phyloP scores from a whole-genome alignment of 2,888 invertebrate genomes.

The Drosophila kanekoi region DNA sequence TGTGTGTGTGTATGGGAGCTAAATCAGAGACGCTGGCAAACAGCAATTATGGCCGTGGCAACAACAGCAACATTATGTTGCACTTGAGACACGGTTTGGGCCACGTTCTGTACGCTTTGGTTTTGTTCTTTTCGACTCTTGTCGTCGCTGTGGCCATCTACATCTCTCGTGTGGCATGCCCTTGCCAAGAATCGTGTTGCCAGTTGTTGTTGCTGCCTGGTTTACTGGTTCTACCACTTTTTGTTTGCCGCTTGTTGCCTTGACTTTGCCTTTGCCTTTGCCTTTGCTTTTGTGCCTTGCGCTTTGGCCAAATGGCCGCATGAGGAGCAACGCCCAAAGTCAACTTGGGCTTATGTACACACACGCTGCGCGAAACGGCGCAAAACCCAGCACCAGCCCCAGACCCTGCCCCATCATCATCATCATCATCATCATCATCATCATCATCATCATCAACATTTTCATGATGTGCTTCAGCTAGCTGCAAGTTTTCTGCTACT shows the following conservation, averaged over 20 bases:
- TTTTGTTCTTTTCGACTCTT: slow-evolving; percentile 21
- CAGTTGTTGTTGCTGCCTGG: slow-evolving; percentile 18
- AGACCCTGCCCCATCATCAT: slow-evolving; percentile 20
- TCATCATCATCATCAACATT: slow-evolving; percentile 3
- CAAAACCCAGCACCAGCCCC: slow-evolving; percentile 29
- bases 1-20: slow-evolving; percentile 37
- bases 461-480: slow-evolving; percentile 22
- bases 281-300: slow-evolving; percentile 47
- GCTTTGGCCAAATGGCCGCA: slow-evolving; percentile 75
- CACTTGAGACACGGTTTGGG: slow-evolving; percentile 58
- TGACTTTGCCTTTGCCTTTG: slow-evolving; percentile 60
- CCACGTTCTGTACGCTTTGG: slow-evolving; percentile 40
- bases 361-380: slow-evolving; percentile 39
- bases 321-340: slow-evolving; percentile 69
- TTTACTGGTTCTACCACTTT: slow-evolving; percentile 65
- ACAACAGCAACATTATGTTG: slow-evolving; percentile 55
- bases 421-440: slow-evolving; percentile 14
- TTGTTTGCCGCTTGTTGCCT: slow-evolving; percentile 46
- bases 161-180: slow-evolving; percentile 52
- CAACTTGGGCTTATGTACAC: slow-evolving; percentile 52
- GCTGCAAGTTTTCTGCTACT: slow-evolving; percentile 46
- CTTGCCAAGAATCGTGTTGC: slow-evolving; percentile 56
- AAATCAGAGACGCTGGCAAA: slow-evolving; percentile 57
- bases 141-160: slow-evolving; percentile 22
- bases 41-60: slow-evolving; percentile 61